phyloP scores from a whole-genome alignment of 2,113 vertebrate species.

The Delphinus delphis region DNA sequence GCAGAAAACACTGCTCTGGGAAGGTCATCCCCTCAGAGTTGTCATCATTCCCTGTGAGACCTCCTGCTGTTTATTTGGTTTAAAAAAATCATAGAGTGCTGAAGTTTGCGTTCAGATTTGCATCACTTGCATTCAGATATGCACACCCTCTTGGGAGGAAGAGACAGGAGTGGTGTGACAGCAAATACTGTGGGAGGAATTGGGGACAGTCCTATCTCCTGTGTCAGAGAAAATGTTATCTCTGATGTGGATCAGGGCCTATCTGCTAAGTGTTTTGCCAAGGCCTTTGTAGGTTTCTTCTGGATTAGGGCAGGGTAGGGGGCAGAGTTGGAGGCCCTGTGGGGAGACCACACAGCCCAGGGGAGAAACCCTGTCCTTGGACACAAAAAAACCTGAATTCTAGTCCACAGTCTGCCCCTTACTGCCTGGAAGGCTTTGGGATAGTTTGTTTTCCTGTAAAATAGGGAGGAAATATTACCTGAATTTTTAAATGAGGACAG shows the following conservation, averaged over 20 bases:
- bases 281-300: not conserved
- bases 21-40: not conserved
- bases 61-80: not conserved
- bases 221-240: not conserved
- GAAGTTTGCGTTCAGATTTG: not conserved
- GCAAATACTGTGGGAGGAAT: not conserved
- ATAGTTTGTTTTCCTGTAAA: not conserved
- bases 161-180: not conserved
- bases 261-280: not conserved
- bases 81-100: not conserved
- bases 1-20: not conserved
- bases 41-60: not conserved
- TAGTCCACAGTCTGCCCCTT: not conserved
- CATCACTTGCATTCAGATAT: not conserved
- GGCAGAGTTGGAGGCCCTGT: not conserved
- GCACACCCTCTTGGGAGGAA: not conserved
- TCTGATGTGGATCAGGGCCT: not conserved
- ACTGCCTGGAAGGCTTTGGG: not conserved
- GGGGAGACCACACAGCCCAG: not conserved
- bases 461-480: not conserved
- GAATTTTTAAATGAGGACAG: not conserved
- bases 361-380: not conserved
- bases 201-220: not conserved
- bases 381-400: not conserved
- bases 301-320: not conserved